Conservation (phyloP, 2,113 vertebrate species). For the Aegithalos caudatus region DNA sequence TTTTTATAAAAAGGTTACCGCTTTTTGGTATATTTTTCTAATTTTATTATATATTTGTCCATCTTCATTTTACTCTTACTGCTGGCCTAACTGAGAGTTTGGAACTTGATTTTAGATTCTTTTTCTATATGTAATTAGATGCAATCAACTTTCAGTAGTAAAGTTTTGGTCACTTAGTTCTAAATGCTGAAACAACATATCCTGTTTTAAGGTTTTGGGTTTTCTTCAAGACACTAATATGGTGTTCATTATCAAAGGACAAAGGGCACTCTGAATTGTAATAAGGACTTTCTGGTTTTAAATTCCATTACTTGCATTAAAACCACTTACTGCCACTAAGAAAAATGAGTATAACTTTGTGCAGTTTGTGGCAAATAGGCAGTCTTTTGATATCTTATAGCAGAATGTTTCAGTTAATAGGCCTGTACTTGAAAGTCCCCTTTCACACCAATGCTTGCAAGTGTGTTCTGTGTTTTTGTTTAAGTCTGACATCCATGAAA, state of each 20-base stretch:
- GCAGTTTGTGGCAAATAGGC: constrained; percentile 40
- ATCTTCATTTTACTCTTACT: not conserved
- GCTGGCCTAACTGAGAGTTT: not conserved
- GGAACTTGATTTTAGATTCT: not conserved
- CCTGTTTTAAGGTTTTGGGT: constrained; percentile 29
- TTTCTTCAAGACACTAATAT: constrained; percentile 50
- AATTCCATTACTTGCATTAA: constrained; percentile 63
- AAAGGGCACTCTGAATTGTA: constrained; percentile 49
- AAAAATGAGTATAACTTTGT: constrained; percentile 52
- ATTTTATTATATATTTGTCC: not conserved
- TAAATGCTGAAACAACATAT: constrained; percentile 38
- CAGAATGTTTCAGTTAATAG: constrained; percentile 61
- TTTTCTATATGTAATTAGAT: not conserved
- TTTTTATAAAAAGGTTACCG: not conserved
- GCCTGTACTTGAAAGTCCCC: constrained; percentile 23
- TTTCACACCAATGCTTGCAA: constrained; percentile 49
- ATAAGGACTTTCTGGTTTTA: constrained; percentile 58
- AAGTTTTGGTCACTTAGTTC: constrained; percentile 5
- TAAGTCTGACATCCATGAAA: constrained; percentile 52
- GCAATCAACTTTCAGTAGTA: not conserved
- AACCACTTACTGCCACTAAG: constrained; percentile 51
- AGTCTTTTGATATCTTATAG: constrained; percentile 60
- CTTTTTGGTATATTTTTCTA: not conserved
- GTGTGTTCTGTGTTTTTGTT: constrained; percentile 24
- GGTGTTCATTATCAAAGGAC: constrained; percentile 57